A percentile compares a stretch with the other conserved stretches of the same genome.
phyloP scores from a whole-genome alignment of 1,140 invertebrate genomes.

The Saccostrea glomerata region DNA sequence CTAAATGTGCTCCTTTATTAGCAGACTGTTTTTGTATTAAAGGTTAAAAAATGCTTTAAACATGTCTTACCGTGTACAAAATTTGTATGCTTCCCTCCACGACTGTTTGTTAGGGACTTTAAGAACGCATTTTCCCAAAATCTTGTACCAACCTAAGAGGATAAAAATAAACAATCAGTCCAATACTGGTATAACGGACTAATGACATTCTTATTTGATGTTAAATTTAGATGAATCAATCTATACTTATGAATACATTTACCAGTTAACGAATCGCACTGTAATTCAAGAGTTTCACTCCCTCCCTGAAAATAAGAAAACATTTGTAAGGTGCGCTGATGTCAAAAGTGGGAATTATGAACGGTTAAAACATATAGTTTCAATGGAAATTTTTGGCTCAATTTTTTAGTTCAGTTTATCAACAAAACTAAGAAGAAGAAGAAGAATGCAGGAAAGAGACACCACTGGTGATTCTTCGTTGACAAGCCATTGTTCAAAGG shows the following conservation, averaged over 20 bases:
- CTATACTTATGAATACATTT: background rate
- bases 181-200: no score
- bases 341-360: background rate
- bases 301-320: background rate
- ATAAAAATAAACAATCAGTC: background rate
- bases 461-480: no score
- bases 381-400: no score
- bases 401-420: no score
- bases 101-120: background rate
- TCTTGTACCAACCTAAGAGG: background rate
- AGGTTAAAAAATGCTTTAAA: no score
- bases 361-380: no score
- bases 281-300: background rate
- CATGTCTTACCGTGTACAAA: background rate
- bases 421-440: no score
- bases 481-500: no score
- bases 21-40: no score
- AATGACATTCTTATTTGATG: no score
- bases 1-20: no score
- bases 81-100: constrained; percentile 3
- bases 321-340: background rate
- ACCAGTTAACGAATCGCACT: constrained; percentile 15
- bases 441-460: no score
- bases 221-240: background rate
- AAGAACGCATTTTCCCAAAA: constrained; percentile 13